Base-by-base conservation (phyloP, 2,113 vertebrate species). In the Aphyosemion australe region DNA sequence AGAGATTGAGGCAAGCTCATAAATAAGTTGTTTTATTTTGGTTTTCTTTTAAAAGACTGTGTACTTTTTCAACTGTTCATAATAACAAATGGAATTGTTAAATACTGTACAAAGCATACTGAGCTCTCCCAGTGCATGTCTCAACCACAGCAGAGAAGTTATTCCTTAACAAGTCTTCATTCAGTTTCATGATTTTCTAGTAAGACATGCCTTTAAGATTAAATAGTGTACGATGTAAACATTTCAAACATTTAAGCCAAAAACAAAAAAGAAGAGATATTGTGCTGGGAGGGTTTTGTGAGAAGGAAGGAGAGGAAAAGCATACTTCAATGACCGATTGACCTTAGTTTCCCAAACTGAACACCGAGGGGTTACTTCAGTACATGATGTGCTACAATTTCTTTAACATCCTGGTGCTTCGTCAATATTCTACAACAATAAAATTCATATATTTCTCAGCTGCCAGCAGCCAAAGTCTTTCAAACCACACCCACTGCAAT, bases 11-110 rank as follows among this genome's bases (percentile, higher is more conserved):
- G 68, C 79, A 72, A 61, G 62, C 48, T 94, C 93, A 98, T 97
- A 99, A 99, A 99, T 99, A 97, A 96, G 89, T 93, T 88, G 90
- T 90, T 97, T 97, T 98, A 94, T 95, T 97, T 47, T 94, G 93
- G 87, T 90, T 92, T 92, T 88, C 65, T 77, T 82, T 87, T 86
- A 72, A 93, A 90, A 95, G 91, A 94, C 92, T 93, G 89, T 82
- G 92, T 90, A 88, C 79, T 84, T 84, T 26, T 89, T 93, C 90
- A 95, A 93, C 93, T 89, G 88, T 93, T 94, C 93, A 94, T 93
- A 93, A 93, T 90, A 93, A 92, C 93, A 93, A 92, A 87, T 92
- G 87, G 94, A 90, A 92, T 93, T 92, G 93, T 94, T 94, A 95
- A 98, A 97, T 95, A 97, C 96, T 97, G 95, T 95, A 96, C 94